A percentile compares a stretch with the other conserved stretches of the same genome.
Conservation (phyloP, 2,113 vertebrate species). For the Pangasianodon hypophthalmus region DNA sequence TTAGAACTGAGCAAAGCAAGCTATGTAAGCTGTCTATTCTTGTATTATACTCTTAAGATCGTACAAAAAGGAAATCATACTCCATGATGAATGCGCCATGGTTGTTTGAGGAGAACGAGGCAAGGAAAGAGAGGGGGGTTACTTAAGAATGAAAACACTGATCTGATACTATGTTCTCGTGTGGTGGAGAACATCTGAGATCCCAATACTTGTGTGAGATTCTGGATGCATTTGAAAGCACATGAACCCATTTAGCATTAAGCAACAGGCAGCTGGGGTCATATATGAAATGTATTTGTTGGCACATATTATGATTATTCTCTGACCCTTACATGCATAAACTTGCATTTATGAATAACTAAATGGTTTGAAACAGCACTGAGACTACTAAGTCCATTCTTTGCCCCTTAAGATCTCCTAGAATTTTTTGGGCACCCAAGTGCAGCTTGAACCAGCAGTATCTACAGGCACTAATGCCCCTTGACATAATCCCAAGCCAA, state of each 20-base stretch:
- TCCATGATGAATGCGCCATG: background rate
- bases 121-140: background rate
- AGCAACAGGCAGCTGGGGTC: background rate
- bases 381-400: background rate
- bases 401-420: background rate
- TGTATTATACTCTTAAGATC: background rate
- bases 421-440: background rate
- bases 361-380: background rate
- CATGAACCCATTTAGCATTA: background rate
- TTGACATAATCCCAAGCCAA: constrained; percentile 42
- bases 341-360: background rate
- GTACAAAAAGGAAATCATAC: background rate
- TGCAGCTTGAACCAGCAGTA: background rate
- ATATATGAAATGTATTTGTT: background rate
- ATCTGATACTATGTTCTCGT: background rate
- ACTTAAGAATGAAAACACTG: background rate
- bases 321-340: background rate
- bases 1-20: background rate
- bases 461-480: constrained; percentile 36
- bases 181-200: background rate
- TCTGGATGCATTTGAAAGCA: background rate
- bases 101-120: background rate
- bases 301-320: background rate
- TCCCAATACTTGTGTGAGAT: background rate
- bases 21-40: background rate